Conservation (phyloP, 2,113 vertebrate genomes). For the Pachycephala philippinensis region DNA sequence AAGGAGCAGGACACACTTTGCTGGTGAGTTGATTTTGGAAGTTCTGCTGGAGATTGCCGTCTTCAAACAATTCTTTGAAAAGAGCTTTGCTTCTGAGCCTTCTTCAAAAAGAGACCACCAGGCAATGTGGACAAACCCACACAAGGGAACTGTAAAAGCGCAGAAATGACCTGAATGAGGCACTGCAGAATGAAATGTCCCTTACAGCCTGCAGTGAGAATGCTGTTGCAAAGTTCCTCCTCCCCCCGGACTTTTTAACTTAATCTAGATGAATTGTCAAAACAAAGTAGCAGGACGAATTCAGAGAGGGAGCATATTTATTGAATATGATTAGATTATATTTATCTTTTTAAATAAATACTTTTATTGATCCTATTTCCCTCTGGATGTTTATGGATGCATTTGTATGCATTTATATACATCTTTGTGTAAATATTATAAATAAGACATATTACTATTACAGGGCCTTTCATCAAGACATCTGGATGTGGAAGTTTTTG, state of each 20-base stretch:
- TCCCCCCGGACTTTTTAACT: accelerated
- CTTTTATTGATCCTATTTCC: neutral
- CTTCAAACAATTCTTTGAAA: neutral
- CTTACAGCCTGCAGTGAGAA: neutral
- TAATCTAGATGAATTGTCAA: neutral
- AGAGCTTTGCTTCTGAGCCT: neutral
- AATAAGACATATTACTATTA: neutral
- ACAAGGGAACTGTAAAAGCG: accelerated
- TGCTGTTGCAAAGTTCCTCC: neutral
- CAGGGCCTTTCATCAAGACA: neutral
- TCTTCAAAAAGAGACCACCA: neutral
- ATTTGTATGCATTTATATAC: neutral
- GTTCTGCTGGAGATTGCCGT: neutral
- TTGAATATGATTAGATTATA: neutral
- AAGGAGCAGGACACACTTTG: neutral
- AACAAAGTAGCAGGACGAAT: neutral
- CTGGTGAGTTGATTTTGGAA: neutral
- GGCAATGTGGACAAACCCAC: accelerated
- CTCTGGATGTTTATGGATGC: neutral
- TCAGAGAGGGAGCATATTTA: neutral
- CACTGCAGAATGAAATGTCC: neutral
- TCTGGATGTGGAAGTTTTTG: neutral
- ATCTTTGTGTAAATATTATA: neutral
- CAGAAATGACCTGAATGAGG: accelerated
- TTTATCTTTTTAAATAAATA: neutral